Evolutionary conservation across 2,888 invertebrate genomes (phyloP), one percentile per base, ranked within the genome.

Genomic region (Eudemis profundana): DNA sequence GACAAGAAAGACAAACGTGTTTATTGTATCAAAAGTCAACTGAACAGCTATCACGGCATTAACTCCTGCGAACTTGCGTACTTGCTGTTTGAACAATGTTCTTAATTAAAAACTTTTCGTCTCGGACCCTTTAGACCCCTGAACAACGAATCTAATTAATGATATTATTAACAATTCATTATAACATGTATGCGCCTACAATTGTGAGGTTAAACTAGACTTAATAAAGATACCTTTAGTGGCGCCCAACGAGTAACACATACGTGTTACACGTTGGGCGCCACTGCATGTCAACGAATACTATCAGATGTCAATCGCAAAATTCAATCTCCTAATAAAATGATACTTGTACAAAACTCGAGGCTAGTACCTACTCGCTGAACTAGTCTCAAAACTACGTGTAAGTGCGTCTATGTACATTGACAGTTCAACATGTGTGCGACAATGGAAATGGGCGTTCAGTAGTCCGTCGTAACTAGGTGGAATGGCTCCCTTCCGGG

Each of bases 401-500:
- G 29, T 44, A 44, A 15, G 40, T 10, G 10, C 33, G 33, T 15
- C 23, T 53, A 4, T 14, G 19, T 44, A 46, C 17, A 68, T 68
- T 75, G 76, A 74, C 72, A 77, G 75, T 74, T 72, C 74, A 40
- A 71, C 77, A 73, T 74, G 72, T 72, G 72, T 68, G 70, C 73
- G 73, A 83, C 81, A 83, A 84, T 81, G 75, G 80, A 73, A 73
- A 77, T 74, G 76, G 75, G 70, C 75, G 77, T 77, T 78, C 75
- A 79, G 71, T 71, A 73, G 68, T 74, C 75, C 76, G 70, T 82
- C 77, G 78, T 84, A 62, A 85, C 84, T 82, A 77, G 79, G 74
- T 77, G 78, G 76, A 86, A 86, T 84, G 77, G 81, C 74, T 78
- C 77, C 77, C 81, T 79, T 85, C 86, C 86, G 84, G 78, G 63